Conservation (phyloP, 2,888 invertebrate genomes). For the Macaria notata region DNA sequence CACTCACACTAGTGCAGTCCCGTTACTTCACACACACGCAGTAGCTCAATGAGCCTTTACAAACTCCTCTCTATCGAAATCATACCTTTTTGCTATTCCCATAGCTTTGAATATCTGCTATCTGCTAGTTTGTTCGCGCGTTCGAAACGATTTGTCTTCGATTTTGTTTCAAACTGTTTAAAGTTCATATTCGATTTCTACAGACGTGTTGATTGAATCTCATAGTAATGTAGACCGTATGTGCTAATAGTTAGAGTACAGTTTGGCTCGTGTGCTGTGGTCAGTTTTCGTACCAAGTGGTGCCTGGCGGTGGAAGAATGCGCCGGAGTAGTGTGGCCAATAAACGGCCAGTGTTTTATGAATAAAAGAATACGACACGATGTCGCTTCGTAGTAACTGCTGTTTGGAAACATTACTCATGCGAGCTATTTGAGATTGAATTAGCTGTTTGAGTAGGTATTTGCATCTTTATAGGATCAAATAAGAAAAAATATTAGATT, state of each 20-base stretch:
- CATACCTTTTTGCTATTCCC: slow-evolving; percentile 20
- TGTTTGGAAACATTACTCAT: neutral
- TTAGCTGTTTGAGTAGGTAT: too few species aligned
- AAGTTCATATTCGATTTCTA: slow-evolving; percentile 50
- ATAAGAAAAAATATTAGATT: too few species aligned
- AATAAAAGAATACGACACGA: slow-evolving; percentile 13
- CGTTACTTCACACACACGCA: slow-evolving; percentile 48
- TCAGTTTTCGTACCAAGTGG: slow-evolving; percentile 59
- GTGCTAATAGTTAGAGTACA: slow-evolving; percentile 32
- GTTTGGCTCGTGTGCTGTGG: slow-evolving; percentile 33
- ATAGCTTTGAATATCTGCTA: slow-evolving; percentile 25
- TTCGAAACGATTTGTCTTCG: slow-evolving; percentile 37
- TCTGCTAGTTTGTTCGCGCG: slow-evolving; percentile 20
- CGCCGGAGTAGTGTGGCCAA: slow-evolving; percentile 56
- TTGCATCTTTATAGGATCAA: too few species aligned
- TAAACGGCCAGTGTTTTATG: slow-evolving; percentile 19
- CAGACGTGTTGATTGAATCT: slow-evolving; percentile 6
- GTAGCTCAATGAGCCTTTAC: slow-evolving; percentile 44
- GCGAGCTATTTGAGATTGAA: too few species aligned
- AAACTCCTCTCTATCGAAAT: slow-evolving; percentile 29
- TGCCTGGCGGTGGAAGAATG: slow-evolving; percentile 67
- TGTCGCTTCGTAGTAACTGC: neutral
- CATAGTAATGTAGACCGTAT: slow-evolving; percentile 38
- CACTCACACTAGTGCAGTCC: slow-evolving; percentile 37
- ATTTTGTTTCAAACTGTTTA: slow-evolving; percentile 41